Percentiles rank a stretch among this genome's conserved stretches.
Conservation (phyloP, 1,140 invertebrate species). For the Drosophila lowei region DNA sequence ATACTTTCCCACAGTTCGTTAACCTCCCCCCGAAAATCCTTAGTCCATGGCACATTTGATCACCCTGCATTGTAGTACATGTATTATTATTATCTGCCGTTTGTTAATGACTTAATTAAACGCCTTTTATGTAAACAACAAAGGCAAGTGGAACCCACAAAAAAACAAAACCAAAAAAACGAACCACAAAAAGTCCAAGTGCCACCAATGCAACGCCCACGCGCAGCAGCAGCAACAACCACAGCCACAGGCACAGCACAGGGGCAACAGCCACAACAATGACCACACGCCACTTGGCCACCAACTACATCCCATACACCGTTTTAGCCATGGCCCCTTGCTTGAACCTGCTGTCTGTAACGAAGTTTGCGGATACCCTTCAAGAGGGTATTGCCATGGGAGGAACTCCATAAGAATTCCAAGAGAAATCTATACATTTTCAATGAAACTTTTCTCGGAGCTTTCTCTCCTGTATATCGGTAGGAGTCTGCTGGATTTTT, state of each 20-base stretch:
- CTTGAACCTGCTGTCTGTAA: constrained; percentile 57
- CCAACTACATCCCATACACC: constrained; percentile 55
- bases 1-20: too few species aligned
- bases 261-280: constrained; percentile 24
- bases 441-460: too few species aligned
- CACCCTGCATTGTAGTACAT: constrained; percentile 12
- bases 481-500: too few species aligned
- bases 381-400: too few species aligned
- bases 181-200: constrained; percentile 42
- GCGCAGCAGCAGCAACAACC: constrained; percentile 32
- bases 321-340: constrained; percentile 42
- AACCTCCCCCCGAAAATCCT: neutral
- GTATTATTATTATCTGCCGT: constrained; percentile 39
- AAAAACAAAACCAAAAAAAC: neutral
- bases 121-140: constrained; percentile 58
- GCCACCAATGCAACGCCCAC: constrained; percentile 60
- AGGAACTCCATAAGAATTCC: too few species aligned
- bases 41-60: neutral
- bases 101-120: constrained; percentile 78
- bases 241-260: neutral
- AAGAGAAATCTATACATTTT: too few species aligned
- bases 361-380: constrained; percentile 6
- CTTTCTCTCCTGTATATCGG: too few species aligned
- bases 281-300: constrained; percentile 41
- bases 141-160: constrained; percentile 10